Evolutionary conservation across 2,113 vertebrate genomes (phyloP).

Genomic region (Thomomys bottae): DNA sequence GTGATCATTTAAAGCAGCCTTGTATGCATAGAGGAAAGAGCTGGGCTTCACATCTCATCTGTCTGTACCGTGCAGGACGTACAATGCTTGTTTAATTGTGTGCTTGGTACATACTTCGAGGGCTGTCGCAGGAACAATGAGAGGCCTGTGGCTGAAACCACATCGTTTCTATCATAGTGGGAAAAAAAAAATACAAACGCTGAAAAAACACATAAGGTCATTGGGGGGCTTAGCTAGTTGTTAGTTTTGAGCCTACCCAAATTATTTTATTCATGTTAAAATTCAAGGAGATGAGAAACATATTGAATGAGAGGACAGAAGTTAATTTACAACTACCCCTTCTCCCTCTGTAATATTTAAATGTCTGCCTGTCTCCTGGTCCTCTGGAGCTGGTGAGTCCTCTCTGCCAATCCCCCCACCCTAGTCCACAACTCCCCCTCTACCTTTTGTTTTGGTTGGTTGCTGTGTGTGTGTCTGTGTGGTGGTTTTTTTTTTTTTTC

Average conservation of each 20-base stretch:
- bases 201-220: slow-evolving; percentile 74
- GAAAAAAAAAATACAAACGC: slow-evolving; percentile 48
- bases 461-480: too few species aligned
- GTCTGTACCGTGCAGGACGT: neutral
- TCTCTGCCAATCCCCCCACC: neutral
- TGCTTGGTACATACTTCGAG: slow-evolving; percentile 37
- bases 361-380: neutral
- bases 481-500: slow-evolving; percentile 77
- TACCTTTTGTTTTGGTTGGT: slow-evolving; percentile 72
- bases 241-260: slow-evolving; percentile 82
- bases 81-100: slow-evolving; percentile 62
- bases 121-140: slow-evolving; percentile 67
- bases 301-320: slow-evolving; percentile 85
- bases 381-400: slow-evolving; percentile 38
- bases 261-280: slow-evolving; percentile 86
- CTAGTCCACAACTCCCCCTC: slow-evolving; percentile 21
- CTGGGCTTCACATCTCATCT: neutral
- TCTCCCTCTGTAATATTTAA: neutral
- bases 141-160: slow-evolving; percentile 76
- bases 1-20: neutral
- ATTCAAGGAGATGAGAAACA: slow-evolving; percentile 86
- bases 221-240: slow-evolving; percentile 75
- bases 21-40: neutral
- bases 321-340: slow-evolving; percentile 81
- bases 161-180: slow-evolving; percentile 69